Percentiles rank a stretch among this genome's conserved stretches.
These are phyloP conservation scores for Rattus norvegicus DNA, from an alignment of 2,113 vertebrate genomes.

Conservation along the genomic window DNA sequence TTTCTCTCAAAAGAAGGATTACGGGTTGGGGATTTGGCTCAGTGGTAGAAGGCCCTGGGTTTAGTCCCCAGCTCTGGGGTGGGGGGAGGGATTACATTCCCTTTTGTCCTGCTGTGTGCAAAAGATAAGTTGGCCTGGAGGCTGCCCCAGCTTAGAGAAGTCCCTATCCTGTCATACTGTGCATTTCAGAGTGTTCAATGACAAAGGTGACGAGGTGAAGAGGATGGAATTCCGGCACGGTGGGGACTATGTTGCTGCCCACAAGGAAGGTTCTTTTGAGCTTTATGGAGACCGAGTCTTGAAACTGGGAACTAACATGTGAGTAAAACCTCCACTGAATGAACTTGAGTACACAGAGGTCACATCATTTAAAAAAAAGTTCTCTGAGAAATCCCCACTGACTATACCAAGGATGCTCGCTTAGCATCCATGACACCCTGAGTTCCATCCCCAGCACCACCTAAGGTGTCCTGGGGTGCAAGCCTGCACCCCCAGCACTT, in stretches of 20 bases:
- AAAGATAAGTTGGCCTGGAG: constrained; percentile 1
- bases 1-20: constrained; percentile 39
- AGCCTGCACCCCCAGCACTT: neutral
- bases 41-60: neutral
- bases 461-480: neutral
- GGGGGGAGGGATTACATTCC: neutral
- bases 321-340: constrained; percentile 80
- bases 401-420: neutral
- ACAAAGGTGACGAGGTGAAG: constrained; percentile 91
- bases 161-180: constrained; percentile 21
- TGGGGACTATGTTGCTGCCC: constrained; percentile 91
- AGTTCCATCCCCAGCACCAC: neutral
- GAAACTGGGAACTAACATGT: constrained; percentile 98
- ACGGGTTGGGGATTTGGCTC: neutral
- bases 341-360: neutral
- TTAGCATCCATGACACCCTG: too few species aligned
- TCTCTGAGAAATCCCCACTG: neutral
- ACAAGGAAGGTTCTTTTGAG: constrained; percentile 95
- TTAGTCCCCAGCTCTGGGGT: neutral
- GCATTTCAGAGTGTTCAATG: constrained; percentile 91
- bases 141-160: neutral
- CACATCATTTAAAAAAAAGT: constrained; percentile 40
- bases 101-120: neutral
- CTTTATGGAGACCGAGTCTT: constrained; percentile 95
- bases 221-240: constrained; percentile 89